Base-by-base conservation (phyloP, 2,797 vertebrate species). In the Enteromius thamalakanensis region DNA sequence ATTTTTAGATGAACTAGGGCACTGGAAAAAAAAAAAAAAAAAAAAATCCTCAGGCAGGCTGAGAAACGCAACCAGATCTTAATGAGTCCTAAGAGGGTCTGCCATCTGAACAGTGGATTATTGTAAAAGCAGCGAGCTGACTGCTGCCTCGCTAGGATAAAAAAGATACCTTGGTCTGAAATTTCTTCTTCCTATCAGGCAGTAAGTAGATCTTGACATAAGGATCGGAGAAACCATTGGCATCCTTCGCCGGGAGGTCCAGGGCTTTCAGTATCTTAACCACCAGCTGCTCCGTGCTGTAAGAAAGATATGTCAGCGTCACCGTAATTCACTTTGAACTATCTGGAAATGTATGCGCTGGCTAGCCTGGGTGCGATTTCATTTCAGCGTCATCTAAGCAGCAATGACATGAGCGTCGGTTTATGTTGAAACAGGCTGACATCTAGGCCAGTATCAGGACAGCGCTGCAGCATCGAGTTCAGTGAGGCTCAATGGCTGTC, bases 151-250 rank as follows among this genome's bases (percentile, higher is more conserved):
- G 15, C 42, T 53, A 75, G 29, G 45, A 75, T 74, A 60, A 67
- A 29, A 83, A 60, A 77, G 64, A 77, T 82, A 97, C 96, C 96
- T 98, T 98, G 82, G 97, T 98, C 92, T 98, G 97, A 90, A 95
- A 98, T 88, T 98, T 98, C 92, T 97, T 98, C 94, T 98, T 98
- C 87, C 97, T 95, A 91, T 98, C 96, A 1, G 97, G 97, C 88
- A 97, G 95, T 90, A 97, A 94, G 94, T 98, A 97, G 90, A 98
- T 98, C 94, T 97, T 97, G 86, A 98, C 97, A 0, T 98, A 97
- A 1, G 97, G 97, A 90, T 98, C 96, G 0, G 96, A 97, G 92
- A 97, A 97, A 53, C 96, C 96, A 1, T 97, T 98, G 90, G 96
- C 96, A 45, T 98, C 97, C 89, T 98, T 98, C 17, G 96, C 96